phyloP scores from a whole-genome alignment of 2,113 vertebrate species.

The Oceanodroma tethys region DNA sequence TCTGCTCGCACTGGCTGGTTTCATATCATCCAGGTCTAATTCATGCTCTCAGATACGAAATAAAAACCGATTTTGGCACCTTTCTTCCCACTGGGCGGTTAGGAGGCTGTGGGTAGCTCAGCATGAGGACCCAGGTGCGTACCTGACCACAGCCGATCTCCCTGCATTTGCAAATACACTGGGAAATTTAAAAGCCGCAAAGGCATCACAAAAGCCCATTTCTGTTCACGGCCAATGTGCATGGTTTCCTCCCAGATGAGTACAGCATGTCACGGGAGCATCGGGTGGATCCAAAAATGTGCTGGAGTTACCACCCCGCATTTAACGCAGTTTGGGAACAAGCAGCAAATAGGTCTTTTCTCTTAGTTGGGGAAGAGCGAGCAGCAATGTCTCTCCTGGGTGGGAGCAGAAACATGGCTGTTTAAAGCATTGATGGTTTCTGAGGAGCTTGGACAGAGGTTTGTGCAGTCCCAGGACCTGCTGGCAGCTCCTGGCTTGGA shows the following conservation, averaged over 20 bases:
- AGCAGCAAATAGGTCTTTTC: neutral
- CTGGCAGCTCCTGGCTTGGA: neutral
- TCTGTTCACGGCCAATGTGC: accelerated
- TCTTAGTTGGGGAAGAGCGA: neutral
- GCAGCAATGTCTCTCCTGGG: neutral
- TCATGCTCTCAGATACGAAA: neutral
- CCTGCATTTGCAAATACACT: neutral
- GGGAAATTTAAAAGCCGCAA: neutral
- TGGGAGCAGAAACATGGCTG: neutral
- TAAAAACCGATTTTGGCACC: neutral
- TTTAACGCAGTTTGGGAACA: neutral
- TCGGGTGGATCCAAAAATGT: neutral
- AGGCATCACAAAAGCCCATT: neutral
- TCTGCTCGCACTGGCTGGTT: neutral
- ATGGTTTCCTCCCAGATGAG: neutral
- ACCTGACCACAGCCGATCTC: accelerated
- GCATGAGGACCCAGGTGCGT: neutral
- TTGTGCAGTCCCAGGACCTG: neutral
- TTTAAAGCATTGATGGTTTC: neutral
- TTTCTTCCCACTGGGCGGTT: neutral
- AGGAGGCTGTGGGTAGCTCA: neutral
- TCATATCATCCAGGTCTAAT: neutral
- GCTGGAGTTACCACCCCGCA: neutral
- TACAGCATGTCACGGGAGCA: accelerated
- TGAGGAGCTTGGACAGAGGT: neutral